Percentiles rank a stretch among this genome's conserved stretches.
These are phyloP conservation scores for Drosophila baimaii DNA, from an alignment of 1,140 invertebrate genomes.

Conservation along the genomic window DNA sequence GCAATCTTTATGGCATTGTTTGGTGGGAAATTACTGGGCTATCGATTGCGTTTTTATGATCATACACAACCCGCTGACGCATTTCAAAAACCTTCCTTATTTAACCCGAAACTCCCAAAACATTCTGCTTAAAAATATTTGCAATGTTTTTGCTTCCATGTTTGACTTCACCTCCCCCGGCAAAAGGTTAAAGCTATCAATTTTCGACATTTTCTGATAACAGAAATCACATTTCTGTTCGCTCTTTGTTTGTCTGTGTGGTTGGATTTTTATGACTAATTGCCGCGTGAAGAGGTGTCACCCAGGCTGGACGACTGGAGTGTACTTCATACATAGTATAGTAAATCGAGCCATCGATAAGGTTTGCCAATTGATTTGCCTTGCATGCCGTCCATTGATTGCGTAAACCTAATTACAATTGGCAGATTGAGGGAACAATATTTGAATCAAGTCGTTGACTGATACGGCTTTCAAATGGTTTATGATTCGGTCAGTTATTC, in stretches of 20 bases:
- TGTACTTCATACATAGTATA: constrained; percentile 1
- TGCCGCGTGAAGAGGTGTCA: constrained; percentile 11
- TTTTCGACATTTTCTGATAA: constrained; percentile 33
- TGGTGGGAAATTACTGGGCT: constrained; percentile 10
- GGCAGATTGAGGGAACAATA: constrained; percentile 13
- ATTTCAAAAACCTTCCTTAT: constrained; percentile 16
- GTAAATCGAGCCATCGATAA: constrained; percentile 23
- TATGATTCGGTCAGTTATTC: neutral
- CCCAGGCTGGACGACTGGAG: constrained; percentile 4
- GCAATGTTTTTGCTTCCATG: neutral
- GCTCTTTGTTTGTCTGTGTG: constrained; percentile 4
- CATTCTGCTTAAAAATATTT: neutral
- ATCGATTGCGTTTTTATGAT: constrained; percentile 28
- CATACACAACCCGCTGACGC: constrained; percentile 21
- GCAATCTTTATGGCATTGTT: constrained; percentile 38
- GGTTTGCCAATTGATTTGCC: constrained; percentile 25
- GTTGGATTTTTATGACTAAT: constrained; percentile 64
- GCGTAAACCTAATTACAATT: constrained; percentile 34
- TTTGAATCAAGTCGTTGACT: constrained; percentile 24
- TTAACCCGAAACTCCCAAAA: neutral
- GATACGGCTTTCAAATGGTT: constrained; percentile 1
- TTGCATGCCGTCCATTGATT: constrained; percentile 9
- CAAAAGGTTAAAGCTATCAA: constrained; percentile 39
- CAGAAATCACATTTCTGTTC: constrained; percentile 29
- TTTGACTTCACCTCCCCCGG: neutral